These are phyloP conservation scores for Mystacides longicornis DNA, from an alignment of 2,888 invertebrate species.

Conservation along the genomic window DNA sequence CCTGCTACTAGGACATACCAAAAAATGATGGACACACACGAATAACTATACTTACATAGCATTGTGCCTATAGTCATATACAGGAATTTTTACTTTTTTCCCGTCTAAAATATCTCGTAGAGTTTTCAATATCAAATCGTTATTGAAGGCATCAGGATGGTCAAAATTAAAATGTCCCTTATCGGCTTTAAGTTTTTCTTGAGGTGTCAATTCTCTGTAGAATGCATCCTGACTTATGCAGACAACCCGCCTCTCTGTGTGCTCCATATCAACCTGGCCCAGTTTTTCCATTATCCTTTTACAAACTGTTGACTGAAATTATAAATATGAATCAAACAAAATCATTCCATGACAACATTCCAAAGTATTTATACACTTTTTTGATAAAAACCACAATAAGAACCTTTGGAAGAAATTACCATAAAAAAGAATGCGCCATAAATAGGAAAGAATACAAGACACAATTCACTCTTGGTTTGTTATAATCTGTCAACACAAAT, in stretches of 20 bases:
- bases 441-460: too few species aligned
- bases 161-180: conserved; percentile 96
- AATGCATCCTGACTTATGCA: conserved; percentile 97
- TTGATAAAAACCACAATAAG: too few species aligned
- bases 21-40: too few species aligned
- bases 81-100: conserved; percentile 81
- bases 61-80: conserved; percentile 90
- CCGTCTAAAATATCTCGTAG: conserved; percentile 78
- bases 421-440: too few species aligned
- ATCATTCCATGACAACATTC: too few species aligned
- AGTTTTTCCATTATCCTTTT: conserved; percentile 94
- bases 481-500: too few species aligned
- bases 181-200: conserved; percentile 75
- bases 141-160: conserved; percentile 96
- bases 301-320: conserved; percentile 94
- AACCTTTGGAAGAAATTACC: too few species aligned
- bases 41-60: conserved; percentile 62
- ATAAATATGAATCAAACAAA: too few species aligned
- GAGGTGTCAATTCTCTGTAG: conserved; percentile 76
- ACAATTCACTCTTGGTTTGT: too few species aligned
- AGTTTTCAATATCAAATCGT: conserved; percentile 72
- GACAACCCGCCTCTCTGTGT: conserved; percentile 82
- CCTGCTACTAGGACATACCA: too few species aligned
- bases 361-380: too few species aligned
- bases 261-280: conserved; percentile 86